Percentiles rank a stretch among this genome's conserved stretches.
These are phyloP conservation scores for Vanessa cardui DNA, from an alignment of 2,888 invertebrate genomes.

Conservation along the genomic window DNA sequence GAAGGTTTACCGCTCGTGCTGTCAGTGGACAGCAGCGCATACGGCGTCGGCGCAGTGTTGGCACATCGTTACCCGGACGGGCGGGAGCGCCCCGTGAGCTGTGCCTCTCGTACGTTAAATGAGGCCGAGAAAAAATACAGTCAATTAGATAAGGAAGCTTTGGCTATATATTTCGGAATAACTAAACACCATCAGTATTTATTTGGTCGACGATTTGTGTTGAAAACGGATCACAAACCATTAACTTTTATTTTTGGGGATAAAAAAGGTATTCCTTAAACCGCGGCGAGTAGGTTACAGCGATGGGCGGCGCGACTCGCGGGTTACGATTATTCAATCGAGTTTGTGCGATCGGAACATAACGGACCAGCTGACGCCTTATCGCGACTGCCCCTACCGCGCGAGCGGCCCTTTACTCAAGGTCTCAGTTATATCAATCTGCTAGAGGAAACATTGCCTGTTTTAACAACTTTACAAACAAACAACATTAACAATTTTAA, in stretches of 20 bases:
- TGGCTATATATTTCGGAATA: conserved; percentile 42
- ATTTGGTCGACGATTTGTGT: conserved; percentile 37
- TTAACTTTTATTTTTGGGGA: conserved; percentile 53
- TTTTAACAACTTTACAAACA: too few species aligned
- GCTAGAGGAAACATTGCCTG: conserved; percentile 30
- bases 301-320: conserved; percentile 50
- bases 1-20: conserved; percentile 20
- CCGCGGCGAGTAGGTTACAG: conserved; percentile 49
- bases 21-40: conserved; percentile 27
- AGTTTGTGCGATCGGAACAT: conserved; percentile 35
- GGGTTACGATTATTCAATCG: conserved; percentile 47
- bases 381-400: conserved; percentile 37
- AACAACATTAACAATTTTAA: too few species aligned
- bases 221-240: conserved; percentile 62
- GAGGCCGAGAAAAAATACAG: conserved; percentile 43
- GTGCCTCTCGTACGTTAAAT: conserved; percentile 43
- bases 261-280: conserved; percentile 45
- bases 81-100: too few species aligned
- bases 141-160: conserved; percentile 44
- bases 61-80: conserved; percentile 29
- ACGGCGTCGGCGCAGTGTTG: conserved; percentile 19
- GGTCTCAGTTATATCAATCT: conserved; percentile 21
- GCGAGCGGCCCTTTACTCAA: conserved; percentile 5
- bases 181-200: conserved; percentile 41
- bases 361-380: conserved; percentile 42